Evolutionary conservation across 2,888 invertebrate species (phyloP).

Genomic region (Amblyteles armatorius): DNA sequence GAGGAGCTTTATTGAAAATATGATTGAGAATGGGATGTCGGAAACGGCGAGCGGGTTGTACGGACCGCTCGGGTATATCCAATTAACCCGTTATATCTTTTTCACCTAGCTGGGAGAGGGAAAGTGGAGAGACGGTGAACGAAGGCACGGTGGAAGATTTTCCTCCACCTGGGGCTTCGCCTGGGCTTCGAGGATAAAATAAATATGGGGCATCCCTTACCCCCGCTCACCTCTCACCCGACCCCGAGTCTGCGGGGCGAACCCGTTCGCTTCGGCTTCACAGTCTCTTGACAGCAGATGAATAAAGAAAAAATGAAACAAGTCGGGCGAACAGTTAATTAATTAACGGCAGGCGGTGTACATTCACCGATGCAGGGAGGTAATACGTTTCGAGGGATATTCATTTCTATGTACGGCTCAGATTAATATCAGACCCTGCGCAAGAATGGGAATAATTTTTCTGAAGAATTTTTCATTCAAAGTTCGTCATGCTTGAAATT

Average conservation of each 20-base stretch:
- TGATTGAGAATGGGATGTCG: slow-evolving; percentile 50
- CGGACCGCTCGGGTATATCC: slow-evolving; percentile 33
- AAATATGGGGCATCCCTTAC: slow-evolving; percentile 62
- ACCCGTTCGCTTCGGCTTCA: slow-evolving; percentile 14
- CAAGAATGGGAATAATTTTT: neutral
- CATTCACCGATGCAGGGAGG: neutral
- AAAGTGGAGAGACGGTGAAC: neutral
- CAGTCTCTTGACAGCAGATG: slow-evolving; percentile 52
- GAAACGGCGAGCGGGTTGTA: neutral
- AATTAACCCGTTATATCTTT: slow-evolving; percentile 60
- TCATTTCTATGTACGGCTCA: neutral
- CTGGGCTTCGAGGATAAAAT: slow-evolving; percentile 48
- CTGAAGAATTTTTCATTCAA: neutral
- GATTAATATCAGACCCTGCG: neutral
- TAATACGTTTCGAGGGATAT: neutral
- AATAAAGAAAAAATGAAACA: slow-evolving; percentile 60
- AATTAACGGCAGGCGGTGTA: slow-evolving; percentile 47
- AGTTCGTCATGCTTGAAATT: no score
- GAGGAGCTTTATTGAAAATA: slow-evolving; percentile 49
- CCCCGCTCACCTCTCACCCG: neutral
- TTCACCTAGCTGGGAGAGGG: slow-evolving; percentile 7
- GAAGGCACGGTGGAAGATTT: slow-evolving; percentile 43
- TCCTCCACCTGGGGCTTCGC: slow-evolving; percentile 53
- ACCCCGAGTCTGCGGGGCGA: neutral
- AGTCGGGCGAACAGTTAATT: slow-evolving; percentile 45